Percentiles rank a stretch among this genome's conserved stretches.
Conservation (phyloP, 2,797 vertebrate species). For the Kryptolebias ocellatus region DNA sequence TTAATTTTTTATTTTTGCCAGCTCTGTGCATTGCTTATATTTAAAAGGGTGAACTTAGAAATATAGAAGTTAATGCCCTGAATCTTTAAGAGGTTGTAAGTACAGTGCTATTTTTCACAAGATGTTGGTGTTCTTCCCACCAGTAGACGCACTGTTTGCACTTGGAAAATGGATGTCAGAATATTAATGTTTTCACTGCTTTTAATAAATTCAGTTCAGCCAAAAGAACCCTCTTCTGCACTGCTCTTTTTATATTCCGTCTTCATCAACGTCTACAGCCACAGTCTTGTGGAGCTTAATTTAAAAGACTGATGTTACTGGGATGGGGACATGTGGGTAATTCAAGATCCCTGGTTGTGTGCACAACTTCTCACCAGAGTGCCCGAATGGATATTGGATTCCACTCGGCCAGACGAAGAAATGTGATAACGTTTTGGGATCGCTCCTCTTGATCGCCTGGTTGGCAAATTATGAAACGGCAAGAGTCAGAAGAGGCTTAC, state of each 20-base stretch:
- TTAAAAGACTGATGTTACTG: conserved; percentile 28
- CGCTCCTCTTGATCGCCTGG: conserved; percentile 58
- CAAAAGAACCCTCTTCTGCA: conserved; percentile 9
- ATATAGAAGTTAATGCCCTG: neutral
- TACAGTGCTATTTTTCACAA: neutral
- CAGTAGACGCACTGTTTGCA: neutral
- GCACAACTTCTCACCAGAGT: conserved; percentile 2
- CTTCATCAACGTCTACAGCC: neutral
- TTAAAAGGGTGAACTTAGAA: neutral
- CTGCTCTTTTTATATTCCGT: neutral
- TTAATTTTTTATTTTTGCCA: no score
- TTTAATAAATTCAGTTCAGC: conserved; percentile 17
- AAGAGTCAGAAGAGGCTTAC: conserved; percentile 32
- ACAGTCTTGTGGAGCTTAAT: conserved; percentile 6
- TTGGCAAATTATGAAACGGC: conserved; percentile 57
- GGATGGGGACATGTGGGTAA: conserved; percentile 8
- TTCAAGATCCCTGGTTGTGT: conserved; percentile 4
- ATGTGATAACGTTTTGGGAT: conserved; percentile 53
- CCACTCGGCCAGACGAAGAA: conserved; percentile 24
- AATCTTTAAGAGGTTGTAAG: conserved; percentile 5
- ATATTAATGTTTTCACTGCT: conserved; percentile 17
- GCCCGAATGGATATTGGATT: conserved; percentile 51
- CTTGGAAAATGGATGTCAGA: neutral
- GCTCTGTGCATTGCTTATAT: no score
- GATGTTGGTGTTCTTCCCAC: neutral